Base-by-base conservation (phyloP, 1,140 invertebrate genomes). In the Ectropis grisescens region DNA sequence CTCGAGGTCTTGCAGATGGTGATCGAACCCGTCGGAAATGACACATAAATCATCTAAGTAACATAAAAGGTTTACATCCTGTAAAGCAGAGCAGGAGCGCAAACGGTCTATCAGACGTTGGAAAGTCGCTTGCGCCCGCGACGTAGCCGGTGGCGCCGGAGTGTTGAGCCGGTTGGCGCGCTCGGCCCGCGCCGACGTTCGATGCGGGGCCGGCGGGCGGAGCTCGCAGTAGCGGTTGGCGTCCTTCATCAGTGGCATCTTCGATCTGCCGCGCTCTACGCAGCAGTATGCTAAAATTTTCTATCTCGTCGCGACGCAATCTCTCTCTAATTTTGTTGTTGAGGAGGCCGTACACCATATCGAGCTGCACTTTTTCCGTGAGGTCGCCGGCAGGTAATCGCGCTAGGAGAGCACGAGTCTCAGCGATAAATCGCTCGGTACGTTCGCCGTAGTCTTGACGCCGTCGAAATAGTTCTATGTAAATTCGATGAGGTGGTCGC, bases 401-500 rank as follows among this genome's bases (percentile, higher is more conserved):
- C 8, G 19, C 8, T 10, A 34, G n/a, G 3, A 28, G 11, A 2
- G 25, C 28, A 11, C 33, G 36, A 8, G 14, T 6, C 10, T 14
- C 6, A 13, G n/a, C 10, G 10, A 37, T 38, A 22, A 45, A 32
- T 1, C 38, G 29, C 19, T 58, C 33, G 9, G 37, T 24, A 15
- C 33, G 27, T 30, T 26, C 37, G 9, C 25, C 9, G 5, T 11
- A 2, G 25, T 46, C n/a, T 23, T 41, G 4, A 22, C 25, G 2
- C 26, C 24, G 7, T 25, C 11, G 28, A 38, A 36, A 8, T 37
- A 16, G 13, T 48, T 33, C 7, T 22, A 13, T 22, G 37, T 49
- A 2, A 56, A 11, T 38, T 37, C 29, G 29, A n/a, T 49, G 32
- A 6, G 45, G 22, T 1, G 45, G 36, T 8, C 27, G 22, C 11